These are phyloP conservation scores for Polypterus bichir DNA, from an alignment of 2,113 vertebrate genomes.

Conservation along the genomic window DNA sequence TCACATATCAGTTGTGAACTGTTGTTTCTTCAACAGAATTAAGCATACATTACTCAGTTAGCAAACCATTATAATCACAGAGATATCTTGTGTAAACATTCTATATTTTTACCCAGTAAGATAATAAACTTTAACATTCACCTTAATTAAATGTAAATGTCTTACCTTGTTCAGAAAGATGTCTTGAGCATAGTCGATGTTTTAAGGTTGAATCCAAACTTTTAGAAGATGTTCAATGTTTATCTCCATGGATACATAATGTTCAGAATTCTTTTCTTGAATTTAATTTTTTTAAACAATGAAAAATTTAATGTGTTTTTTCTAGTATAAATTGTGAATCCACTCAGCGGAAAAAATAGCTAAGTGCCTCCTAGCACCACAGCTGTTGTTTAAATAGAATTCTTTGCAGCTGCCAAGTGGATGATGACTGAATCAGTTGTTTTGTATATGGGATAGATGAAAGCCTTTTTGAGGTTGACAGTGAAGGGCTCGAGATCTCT, in stretches of 20 bases:
- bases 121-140: too few species aligned
- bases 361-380: slow-evolving; percentile 19
- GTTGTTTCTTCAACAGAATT: neutral
- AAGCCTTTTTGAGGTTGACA: too few species aligned
- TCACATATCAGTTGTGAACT: neutral
- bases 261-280: slow-evolving; percentile 2
- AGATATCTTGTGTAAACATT: neutral
- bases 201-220: neutral
- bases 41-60: too few species aligned
- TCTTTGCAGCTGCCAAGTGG: slow-evolving; percentile 15
- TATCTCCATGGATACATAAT: neutral
- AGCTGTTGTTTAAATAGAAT: slow-evolving; percentile 24
- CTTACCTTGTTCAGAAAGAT: neutral
- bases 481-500: too few species aligned
- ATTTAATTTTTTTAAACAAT: slow-evolving; percentile 7
- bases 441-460: slow-evolving; percentile 3
- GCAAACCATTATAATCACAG: too few species aligned
- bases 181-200: neutral
- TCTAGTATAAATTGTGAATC: too few species aligned
- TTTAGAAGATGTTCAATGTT: neutral
- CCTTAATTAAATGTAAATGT: too few species aligned
- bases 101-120: neutral
- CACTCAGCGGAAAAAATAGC: neutral
- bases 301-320: neutral
- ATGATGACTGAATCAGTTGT: slow-evolving; percentile 19